These are phyloP conservation scores for Cryptotis parvus DNA, from an alignment of 2,113 vertebrate genomes.

Conservation along the genomic window DNA sequence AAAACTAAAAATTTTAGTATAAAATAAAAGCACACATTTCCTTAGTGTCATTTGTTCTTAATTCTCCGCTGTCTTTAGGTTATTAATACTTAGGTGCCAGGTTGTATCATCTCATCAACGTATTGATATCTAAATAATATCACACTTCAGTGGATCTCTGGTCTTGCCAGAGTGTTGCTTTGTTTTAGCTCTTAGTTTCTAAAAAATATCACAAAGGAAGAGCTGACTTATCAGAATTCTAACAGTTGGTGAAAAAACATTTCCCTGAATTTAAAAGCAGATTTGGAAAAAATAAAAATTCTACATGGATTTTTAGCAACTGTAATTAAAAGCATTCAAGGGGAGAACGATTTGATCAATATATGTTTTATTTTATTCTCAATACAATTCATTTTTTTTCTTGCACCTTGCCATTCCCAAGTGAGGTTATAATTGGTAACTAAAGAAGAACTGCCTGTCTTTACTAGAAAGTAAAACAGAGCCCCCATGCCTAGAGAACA, in stretches of 20 bases:
- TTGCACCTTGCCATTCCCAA: constrained; percentile 15
- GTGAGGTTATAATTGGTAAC: constrained; percentile 3
- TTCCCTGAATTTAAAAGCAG: constrained; percentile 18
- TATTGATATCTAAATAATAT: neutral
- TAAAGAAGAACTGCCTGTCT: neutral
- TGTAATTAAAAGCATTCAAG: constrained; percentile 22
- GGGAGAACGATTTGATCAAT: constrained; percentile 6
- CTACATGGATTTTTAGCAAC: constrained; percentile 33
- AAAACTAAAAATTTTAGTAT: too few species aligned
- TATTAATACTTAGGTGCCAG: neutral
- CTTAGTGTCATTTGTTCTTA: neutral
- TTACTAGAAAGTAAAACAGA: constrained; percentile 39
- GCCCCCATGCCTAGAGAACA: neutral
- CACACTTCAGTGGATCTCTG: neutral
- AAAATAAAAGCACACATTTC: constrained; percentile 28
- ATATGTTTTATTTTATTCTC: neutral
- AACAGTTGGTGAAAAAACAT: neutral
- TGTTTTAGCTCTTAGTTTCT: constrained; percentile 33
- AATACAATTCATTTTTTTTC: neutral
- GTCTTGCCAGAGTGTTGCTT: neutral
- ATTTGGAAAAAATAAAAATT: neutral
- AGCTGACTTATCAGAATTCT: constrained; percentile 28
- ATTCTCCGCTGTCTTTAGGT: neutral
- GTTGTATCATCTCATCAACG: neutral
- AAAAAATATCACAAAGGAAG: constrained; percentile 17